Evolutionary conservation across 92 coral and sea anemone genomes (phyloP).

Genomic region (Anthopleura xanthogrammica): DNA sequence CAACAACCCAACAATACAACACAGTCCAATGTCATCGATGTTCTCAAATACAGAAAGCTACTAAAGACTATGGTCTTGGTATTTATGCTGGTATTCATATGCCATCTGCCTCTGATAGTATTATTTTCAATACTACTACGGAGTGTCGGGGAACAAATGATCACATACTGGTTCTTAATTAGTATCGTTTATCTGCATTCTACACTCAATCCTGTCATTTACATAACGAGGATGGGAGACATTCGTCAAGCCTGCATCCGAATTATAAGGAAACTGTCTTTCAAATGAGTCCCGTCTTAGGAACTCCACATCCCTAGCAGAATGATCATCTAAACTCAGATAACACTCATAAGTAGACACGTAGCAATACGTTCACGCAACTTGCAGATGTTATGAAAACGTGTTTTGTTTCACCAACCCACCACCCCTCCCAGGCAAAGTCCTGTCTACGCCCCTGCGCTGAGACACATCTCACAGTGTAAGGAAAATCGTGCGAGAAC

Average conservation of each 20-base stretch:
- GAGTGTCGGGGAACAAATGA: too few species aligned
- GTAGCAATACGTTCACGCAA: too few species aligned
- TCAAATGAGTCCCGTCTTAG: not conserved
- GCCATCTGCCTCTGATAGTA: constrained; percentile 7
- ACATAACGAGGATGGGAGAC: constrained; percentile 17
- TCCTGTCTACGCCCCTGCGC: too few species aligned
- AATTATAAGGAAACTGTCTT: not conserved
- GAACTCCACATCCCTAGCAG: not conserved
- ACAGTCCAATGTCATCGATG: constrained; percentile 10
- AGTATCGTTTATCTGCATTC: constrained; percentile 14
- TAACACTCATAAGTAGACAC: not conserved
- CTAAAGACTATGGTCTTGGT: constrained; percentile 22
- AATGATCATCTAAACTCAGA: too few species aligned
- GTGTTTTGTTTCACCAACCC: too few species aligned
- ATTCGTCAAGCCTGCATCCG: constrained; percentile 12
- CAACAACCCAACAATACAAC: constrained; percentile 11
- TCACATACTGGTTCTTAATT: not conserved
- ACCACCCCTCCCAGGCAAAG: too few species aligned
- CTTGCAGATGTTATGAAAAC: too few species aligned
- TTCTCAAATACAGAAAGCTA: constrained; percentile 29
- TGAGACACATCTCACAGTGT: too few species aligned
- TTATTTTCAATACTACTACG: not conserved
- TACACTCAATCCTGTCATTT: constrained; percentile 23
- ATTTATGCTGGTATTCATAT: not conserved
- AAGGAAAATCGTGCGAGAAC: too few species aligned